Conservation (phyloP, 1,140 invertebrate species). For the Acromyrmex echinatior region DNA sequence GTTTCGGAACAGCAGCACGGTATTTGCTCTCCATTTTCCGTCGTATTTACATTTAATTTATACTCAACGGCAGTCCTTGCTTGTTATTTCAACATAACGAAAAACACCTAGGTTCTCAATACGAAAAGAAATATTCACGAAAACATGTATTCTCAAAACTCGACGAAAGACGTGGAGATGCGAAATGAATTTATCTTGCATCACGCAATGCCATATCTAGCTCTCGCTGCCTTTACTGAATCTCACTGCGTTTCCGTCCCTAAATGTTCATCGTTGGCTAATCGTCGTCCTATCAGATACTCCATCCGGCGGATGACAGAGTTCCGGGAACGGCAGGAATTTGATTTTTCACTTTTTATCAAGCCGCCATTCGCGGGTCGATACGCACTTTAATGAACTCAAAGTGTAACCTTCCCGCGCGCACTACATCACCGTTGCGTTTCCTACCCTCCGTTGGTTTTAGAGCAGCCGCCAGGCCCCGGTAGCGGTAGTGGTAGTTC, state of each 20-base stretch:
- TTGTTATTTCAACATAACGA: constrained; percentile 48
- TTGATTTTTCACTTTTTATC: constrained; percentile 75
- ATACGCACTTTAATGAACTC: constrained; percentile 80
- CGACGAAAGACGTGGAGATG: neutral
- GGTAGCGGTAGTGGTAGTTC: constrained; percentile 71
- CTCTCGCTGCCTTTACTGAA: constrained; percentile 12
- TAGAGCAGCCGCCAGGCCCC: constrained; percentile 57
- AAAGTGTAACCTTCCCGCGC: constrained; percentile 69
- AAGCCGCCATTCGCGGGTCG: constrained; percentile 71
- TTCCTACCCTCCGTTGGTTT: constrained; percentile 67
- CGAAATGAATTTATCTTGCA: constrained; percentile 30
- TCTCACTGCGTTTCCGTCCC: neutral
- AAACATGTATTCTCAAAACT: constrained; percentile 4
- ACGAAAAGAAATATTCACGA: constrained; percentile 29
- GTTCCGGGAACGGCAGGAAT: constrained; percentile 61
- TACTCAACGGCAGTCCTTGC: constrained; percentile 54
- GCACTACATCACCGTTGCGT: constrained; percentile 33
- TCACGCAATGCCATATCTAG: neutral
- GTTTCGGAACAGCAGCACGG: constrained; percentile 67
- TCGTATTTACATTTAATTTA: constrained; percentile 76
- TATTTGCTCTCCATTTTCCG: constrained; percentile 74
- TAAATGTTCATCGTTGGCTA: constrained; percentile 24
- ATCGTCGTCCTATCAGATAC: constrained; percentile 38
- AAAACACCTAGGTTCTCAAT: constrained; percentile 41
- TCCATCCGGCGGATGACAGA: constrained; percentile 63